Evolutionary conservation across 2,797 vertebrate species (phyloP).

Genomic region (Gallirallus australis): DNA sequence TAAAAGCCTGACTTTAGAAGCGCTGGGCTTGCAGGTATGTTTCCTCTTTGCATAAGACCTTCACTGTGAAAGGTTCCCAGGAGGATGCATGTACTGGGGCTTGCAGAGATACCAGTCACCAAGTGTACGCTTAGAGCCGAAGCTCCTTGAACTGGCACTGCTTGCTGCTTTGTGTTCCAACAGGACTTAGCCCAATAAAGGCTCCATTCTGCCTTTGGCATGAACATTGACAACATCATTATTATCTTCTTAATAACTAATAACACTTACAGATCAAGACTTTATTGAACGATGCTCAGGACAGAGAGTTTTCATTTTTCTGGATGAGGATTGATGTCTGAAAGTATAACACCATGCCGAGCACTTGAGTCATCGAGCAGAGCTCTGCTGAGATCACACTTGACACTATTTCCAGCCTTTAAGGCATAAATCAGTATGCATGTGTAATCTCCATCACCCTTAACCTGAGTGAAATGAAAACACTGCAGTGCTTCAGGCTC

Average conservation of each 20-base stretch:
- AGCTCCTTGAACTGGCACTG: not conserved
- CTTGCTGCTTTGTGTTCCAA: not conserved
- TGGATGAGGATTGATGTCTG: conserved; percentile 62
- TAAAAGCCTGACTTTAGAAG: not conserved
- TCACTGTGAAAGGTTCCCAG: not conserved
- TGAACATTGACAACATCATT: not conserved
- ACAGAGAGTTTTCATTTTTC: conserved; percentile 8
- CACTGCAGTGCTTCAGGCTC: conserved; percentile 43
- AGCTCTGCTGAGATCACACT: conserved; percentile 71
- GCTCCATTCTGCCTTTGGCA: not conserved
- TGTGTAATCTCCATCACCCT: conserved; percentile 71
- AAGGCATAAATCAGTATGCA: conserved; percentile 66
- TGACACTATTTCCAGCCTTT: conserved; percentile 65
- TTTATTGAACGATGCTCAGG: not conserved
- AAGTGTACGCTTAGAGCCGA: not conserved
- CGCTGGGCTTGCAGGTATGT: not conserved
- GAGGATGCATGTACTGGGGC: not conserved
- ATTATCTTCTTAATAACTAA: conserved; percentile 51
- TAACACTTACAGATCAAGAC: not conserved
- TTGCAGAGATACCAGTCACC: not conserved
- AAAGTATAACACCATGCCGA: not conserved
- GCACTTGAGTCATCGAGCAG: conserved; percentile 59
- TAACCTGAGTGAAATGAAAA: conserved; percentile 61
- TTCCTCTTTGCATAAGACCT: not conserved
- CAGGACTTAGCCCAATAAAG: not conserved